These are phyloP conservation scores for Torymus tubicola DNA, from an alignment of 2,888 invertebrate species.

Conservation along the genomic window DNA sequence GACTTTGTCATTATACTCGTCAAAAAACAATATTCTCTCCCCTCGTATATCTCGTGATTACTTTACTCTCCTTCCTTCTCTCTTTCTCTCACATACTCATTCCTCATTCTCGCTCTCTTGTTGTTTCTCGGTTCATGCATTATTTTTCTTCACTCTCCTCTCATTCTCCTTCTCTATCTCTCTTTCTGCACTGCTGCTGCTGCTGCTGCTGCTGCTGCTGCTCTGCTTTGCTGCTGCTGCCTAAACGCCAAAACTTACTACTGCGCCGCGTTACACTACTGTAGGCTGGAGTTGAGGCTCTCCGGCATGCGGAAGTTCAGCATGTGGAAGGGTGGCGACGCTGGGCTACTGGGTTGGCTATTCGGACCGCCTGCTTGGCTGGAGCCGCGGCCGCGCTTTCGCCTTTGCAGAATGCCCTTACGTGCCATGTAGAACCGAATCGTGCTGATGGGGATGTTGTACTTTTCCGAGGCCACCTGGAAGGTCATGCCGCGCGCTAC, in stretches of 20 bases:
- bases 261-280: constrained; percentile 67
- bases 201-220: constrained; percentile 11
- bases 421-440: constrained; percentile 93
- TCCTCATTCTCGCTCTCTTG: neutral
- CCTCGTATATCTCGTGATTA: constrained; percentile 58
- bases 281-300: constrained; percentile 75
- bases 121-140: too few species aligned
- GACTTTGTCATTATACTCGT: neutral
- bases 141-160: too few species aligned
- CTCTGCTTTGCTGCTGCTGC: constrained; percentile 33
- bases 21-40: neutral
- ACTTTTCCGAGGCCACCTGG: constrained; percentile 91
- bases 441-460: constrained; percentile 91
- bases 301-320: constrained; percentile 86
- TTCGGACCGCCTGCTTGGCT: constrained; percentile 74
- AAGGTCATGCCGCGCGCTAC: constrained; percentile 92
- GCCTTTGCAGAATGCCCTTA: constrained; percentile 87
- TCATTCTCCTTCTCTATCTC: neutral
- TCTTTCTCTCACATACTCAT: neutral
- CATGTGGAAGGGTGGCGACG: constrained; percentile 86
- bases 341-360: constrained; percentile 80
- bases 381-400: constrained; percentile 85
- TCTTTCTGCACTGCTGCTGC: constrained; percentile 23
- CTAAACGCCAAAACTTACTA: constrained; percentile 53
- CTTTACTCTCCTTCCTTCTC: neutral